phyloP scores from a whole-genome alignment of 2,113 vertebrate species.

The Dermatemys mawii region DNA sequence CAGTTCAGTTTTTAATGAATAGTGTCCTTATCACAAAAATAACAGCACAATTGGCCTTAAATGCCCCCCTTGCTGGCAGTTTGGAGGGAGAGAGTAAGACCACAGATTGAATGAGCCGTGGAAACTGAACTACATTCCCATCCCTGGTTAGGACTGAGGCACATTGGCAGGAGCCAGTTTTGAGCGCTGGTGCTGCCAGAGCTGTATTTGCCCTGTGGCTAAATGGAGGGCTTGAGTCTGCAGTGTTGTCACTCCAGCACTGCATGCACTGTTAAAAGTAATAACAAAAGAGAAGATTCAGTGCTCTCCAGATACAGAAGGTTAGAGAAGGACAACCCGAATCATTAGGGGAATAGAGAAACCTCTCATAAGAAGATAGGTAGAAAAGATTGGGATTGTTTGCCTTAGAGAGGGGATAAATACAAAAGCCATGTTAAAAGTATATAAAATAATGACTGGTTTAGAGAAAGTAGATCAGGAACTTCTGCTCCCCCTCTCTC shows the following conservation, averaged over 20 bases:
- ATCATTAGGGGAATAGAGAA: not conserved
- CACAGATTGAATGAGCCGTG: not conserved
- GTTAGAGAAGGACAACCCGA: not conserved
- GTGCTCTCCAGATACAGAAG: not conserved
- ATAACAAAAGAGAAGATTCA: conserved; percentile 22
- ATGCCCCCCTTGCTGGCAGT: not conserved
- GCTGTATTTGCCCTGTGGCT: not conserved
- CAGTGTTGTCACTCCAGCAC: not conserved
- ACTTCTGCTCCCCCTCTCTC: not conserved
- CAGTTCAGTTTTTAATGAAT: not conserved
- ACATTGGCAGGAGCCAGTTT: not conserved
- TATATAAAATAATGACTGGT: not conserved
- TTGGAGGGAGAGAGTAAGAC: not conserved
- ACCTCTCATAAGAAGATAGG: not conserved
- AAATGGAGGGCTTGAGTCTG: not conserved
- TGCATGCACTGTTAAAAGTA: not conserved
- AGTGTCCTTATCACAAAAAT: not conserved
- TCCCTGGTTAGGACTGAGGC: not conserved
- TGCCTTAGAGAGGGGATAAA: not conserved
- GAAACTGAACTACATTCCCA: not conserved
- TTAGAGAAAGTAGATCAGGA: not conserved
- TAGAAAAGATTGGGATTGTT: not conserved
- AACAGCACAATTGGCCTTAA: not conserved
- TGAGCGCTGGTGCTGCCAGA: not conserved
- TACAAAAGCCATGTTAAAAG: not conserved